Conservation (phyloP, 2,888 invertebrate species). For the Altica lythri region DNA sequence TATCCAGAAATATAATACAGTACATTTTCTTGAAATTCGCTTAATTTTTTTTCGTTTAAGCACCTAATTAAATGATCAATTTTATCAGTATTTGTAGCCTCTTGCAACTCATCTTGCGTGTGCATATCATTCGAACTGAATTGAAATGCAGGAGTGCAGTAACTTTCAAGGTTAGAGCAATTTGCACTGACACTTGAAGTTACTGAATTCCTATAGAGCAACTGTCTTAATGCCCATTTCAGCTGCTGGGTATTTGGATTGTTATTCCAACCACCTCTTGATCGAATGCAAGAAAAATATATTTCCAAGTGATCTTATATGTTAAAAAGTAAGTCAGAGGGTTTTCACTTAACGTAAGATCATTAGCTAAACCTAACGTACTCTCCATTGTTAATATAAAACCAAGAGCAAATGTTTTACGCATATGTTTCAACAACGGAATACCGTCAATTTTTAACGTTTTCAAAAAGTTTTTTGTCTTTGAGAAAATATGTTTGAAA, state of each 20-base stretch:
- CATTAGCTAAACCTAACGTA: constrained; percentile 22
- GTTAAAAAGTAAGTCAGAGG: too few relatives aligned
- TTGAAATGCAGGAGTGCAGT: constrained; percentile 32
- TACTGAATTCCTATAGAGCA: constrained; percentile 38
- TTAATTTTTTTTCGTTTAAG: constrained; percentile 7
- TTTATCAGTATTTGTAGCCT: neutral
- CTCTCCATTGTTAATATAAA: constrained; percentile 32
- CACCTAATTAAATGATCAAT: constrained; percentile 2
- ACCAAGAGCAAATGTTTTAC: constrained; percentile 40
- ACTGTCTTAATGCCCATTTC: constrained; percentile 37
- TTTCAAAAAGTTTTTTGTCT: constrained; percentile 25
- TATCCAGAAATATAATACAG: constrained; percentile 29
- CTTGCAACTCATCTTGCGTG: neutral
- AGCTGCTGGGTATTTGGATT: constrained; percentile 38
- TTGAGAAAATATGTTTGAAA: constrained; percentile 25
- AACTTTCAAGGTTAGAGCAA: constrained; percentile 27
- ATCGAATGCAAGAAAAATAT: constrained; percentile 38
- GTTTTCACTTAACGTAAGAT: too few relatives aligned
- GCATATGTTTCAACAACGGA: constrained; percentile 17
- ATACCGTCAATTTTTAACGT: constrained; percentile 31
- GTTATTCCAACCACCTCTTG: constrained; percentile 40
- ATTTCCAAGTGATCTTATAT: too few relatives aligned
- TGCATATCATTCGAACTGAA: constrained; percentile 18
- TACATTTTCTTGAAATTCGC: constrained; percentile 29
- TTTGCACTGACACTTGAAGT: constrained; percentile 35